Percentiles rank a stretch among this genome's conserved stretches.
These are phyloP conservation scores for Hofmannophila pseudospretella DNA, from an alignment of 2,888 invertebrate genomes.

Conservation along the genomic window DNA sequence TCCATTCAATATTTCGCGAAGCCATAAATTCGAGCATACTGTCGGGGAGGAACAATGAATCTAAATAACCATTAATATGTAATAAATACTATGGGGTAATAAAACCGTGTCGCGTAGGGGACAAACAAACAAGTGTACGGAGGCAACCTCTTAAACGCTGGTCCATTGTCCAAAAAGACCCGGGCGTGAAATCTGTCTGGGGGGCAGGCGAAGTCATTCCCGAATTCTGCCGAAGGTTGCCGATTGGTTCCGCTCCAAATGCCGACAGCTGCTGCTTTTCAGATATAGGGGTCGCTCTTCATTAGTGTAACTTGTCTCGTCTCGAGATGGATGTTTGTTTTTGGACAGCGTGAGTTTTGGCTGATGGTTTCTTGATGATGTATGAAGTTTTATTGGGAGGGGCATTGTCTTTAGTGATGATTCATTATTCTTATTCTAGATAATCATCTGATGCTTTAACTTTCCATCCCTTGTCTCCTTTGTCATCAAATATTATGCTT, in stretches of 20 bases:
- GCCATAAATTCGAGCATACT: constrained; percentile 75
- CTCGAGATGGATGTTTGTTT: constrained; percentile 75
- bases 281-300: constrained; percentile 70
- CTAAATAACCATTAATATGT: constrained; percentile 79
- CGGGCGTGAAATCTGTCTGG: constrained; percentile 46
- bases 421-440: too few species aligned
- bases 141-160: constrained; percentile 61
- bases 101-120: constrained; percentile 64
- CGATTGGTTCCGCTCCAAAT: constrained; percentile 74
- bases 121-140: constrained; percentile 74
- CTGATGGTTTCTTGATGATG: constrained; percentile 70
- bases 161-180: constrained; percentile 44
- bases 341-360: constrained; percentile 57
- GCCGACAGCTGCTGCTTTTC: constrained; percentile 74
- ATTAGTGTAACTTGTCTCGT: constrained; percentile 74
- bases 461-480: too few species aligned
- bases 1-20: constrained; percentile 63
- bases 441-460: too few species aligned
- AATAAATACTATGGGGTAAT: constrained; percentile 76
- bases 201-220: constrained; percentile 39
- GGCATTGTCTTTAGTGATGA: constrained; percentile 19
- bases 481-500: too few species aligned
- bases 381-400: constrained; percentile 39
- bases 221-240: constrained; percentile 47
- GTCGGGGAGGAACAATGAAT: constrained; percentile 72